Conservation (phyloP, 2,113 vertebrate species). For the Rafetus swinhoei region DNA sequence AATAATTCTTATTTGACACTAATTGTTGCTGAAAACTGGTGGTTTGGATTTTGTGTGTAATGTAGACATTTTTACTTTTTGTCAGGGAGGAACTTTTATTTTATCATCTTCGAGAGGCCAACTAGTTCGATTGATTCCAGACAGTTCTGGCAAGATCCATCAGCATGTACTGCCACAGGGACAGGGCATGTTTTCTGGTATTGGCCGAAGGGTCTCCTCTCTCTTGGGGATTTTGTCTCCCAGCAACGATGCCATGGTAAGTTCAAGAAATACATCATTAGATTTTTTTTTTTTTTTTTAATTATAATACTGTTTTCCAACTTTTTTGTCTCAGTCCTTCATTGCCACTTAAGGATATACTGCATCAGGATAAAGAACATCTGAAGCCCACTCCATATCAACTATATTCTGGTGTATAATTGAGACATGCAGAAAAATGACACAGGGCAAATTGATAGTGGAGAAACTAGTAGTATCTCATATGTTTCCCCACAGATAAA, state of each 20-base stretch:
- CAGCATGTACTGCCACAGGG: constrained; percentile 86
- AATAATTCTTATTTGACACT: background rate
- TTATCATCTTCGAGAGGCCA: constrained; percentile 86
- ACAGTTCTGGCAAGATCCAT: constrained; percentile 86
- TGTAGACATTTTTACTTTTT: background rate
- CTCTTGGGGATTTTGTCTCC: constrained; percentile 93
- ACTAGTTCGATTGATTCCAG: constrained; percentile 81
- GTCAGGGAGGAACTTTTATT: constrained; percentile 90
- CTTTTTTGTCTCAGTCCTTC: background rate
- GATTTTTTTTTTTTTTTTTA: background rate
- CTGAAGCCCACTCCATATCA: background rate
- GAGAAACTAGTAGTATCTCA: background rate
- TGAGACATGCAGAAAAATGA: background rate
- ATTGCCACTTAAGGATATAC: background rate
- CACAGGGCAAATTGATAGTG: background rate
- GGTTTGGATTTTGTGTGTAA: background rate
- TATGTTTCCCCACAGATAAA: background rate
- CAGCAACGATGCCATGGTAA: constrained; percentile 85
- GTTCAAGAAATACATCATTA: constrained; percentile 52
- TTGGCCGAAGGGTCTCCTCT: constrained; percentile 93
- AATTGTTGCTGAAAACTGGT: background rate
- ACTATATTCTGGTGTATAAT: background rate
- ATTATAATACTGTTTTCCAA: background rate
- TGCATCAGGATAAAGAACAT: background rate
- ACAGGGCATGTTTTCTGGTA: constrained; percentile 93